These are phyloP conservation scores for Cheiracanthium punctorium DNA, from an alignment of 2,888 invertebrate species.

Conservation along the genomic window DNA sequence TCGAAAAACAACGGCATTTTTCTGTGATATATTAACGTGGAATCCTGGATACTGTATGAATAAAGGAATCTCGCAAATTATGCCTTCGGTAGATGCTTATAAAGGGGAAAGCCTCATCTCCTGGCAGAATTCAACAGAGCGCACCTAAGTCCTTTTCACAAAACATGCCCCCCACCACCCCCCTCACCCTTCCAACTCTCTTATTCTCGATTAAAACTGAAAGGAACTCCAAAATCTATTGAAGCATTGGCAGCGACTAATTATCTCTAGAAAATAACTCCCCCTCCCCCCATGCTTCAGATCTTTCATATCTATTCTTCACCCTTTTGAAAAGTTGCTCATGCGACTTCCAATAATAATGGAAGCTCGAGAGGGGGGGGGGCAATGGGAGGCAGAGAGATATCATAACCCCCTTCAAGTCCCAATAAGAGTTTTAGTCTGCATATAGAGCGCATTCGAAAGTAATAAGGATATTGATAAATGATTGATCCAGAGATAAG, in stretches of 20 bases:
- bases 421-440: neutral
- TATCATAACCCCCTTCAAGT: neutral
- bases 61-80: neutral
- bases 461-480: slow-evolving; percentile 12
- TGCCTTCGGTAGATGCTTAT: neutral
- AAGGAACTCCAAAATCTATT: slow-evolving; percentile 25
- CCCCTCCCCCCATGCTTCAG: slow-evolving; percentile 1
- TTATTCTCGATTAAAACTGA: slow-evolving; percentile 24
- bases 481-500: slow-evolving; percentile 3
- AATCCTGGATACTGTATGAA: neutral
- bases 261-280: slow-evolving; percentile 13
- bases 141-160: neutral
- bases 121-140: neutral
- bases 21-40: no score
- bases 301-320: slow-evolving; percentile 19
- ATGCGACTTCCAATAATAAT: slow-evolving; percentile 9
- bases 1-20: no score
- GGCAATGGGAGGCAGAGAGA: neutral
- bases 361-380: neutral
- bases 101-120: neutral
- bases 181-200: neutral
- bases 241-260: slow-evolving; percentile 27
- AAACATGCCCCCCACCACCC: neutral
- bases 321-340: slow-evolving; percentile 24
- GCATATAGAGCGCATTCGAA: neutral